These are phyloP conservation scores for Squalus acanthias DNA, from an alignment of 2,797 vertebrate species.

Conservation along the genomic window DNA sequence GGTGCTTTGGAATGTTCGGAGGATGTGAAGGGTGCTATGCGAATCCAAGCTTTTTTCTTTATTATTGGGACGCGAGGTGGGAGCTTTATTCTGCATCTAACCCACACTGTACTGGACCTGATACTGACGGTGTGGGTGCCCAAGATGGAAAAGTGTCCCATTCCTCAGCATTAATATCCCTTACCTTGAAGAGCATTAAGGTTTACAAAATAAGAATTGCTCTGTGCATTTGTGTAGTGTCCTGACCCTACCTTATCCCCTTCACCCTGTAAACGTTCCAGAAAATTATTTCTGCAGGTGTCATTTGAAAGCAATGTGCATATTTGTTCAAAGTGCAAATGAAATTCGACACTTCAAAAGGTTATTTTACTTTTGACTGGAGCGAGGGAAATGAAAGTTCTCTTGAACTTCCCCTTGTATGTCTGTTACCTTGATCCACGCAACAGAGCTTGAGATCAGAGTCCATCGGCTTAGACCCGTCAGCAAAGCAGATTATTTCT, in stretches of 20 bases:
- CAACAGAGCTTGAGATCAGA: not conserved
- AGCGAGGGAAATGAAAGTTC: not conserved
- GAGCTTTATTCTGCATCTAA: not conserved
- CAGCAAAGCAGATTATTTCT: not conserved
- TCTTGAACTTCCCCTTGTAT: not conserved
- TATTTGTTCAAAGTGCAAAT: conserved; percentile 21
- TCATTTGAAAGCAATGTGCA: not conserved
- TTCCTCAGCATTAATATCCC: not conserved
- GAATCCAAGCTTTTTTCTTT: not conserved
- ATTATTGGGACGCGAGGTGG: not conserved
- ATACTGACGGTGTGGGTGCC: not conserved
- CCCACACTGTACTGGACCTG: not conserved
- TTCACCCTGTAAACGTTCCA: not conserved
- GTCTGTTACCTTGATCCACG: not conserved
- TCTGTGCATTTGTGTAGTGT: not conserved
- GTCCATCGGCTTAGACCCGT: not conserved
- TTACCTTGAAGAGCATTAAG: not conserved
- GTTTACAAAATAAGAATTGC: not conserved
- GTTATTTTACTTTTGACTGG: not conserved
- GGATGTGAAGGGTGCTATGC: not conserved
- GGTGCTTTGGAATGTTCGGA: too few relatives aligned
- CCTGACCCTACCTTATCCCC: not conserved
- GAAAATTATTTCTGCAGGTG: conserved; percentile 24
- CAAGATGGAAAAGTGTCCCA: not conserved
- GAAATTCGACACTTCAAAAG: conserved; percentile 4